Evolutionary conservation across 2,113 vertebrate species (phyloP), one percentile per base, ranked within the genome.

Genomic region (Rutilus rutilus): DNA sequence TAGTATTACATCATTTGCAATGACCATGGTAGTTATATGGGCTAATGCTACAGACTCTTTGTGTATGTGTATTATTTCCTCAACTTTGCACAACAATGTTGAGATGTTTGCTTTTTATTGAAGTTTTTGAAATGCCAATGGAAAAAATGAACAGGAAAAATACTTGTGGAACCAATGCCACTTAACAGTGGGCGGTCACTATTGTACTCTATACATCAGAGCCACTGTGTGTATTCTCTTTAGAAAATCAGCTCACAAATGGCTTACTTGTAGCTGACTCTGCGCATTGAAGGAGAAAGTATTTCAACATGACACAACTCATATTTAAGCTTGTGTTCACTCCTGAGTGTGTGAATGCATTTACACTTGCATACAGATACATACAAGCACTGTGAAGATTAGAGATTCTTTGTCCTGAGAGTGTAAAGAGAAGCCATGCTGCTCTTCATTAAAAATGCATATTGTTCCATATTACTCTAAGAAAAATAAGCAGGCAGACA

Each of bases 391-490:
- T 90, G 79, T 87, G 89, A 93, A 92, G 91, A 92, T 85, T 90
- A 92, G 89, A 91, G 89, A 89, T 89, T 92, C 90, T 87, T 87
- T 89, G 93, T 94, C 92, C 87, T 92, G 90, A 93, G 89, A 84
- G 86, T 90, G 90, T 83, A 85, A 85, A 88, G 89, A 88, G 90
- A 89, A 91, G 88, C 89, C 92, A 91, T 83, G 88, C 88, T 91
- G 93, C 91, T 93, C 60, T 85, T 86, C 90, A 92, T 94, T 92
- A 94, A 93, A 92, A 85, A 93, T 94, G 89, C 82, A 94, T 93
- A 87, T 87, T 86, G 85, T 88, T 91, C 86, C 89, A 89, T 83
- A 87, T 86, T 87, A 88, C 86, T 90, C 89, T 69, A 88, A 88
- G 73, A 85, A 77, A 82, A 54, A 67, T 21, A 45, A 30, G 23